Conservation (phyloP, 1,140 invertebrate genomes). For the Drosophila burlai region DNA sequence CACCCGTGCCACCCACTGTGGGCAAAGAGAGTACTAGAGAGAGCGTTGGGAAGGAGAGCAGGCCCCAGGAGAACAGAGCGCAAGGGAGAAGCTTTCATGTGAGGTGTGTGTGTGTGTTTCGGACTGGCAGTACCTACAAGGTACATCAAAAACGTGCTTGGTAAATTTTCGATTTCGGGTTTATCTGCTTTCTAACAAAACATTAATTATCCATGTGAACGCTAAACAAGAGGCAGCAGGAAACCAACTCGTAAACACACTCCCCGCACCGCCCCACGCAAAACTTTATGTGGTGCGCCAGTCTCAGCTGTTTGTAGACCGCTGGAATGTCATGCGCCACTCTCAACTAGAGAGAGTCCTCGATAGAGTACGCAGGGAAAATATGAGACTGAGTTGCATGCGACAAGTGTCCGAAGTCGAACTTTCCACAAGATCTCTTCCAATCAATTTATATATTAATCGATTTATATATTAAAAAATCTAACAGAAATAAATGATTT, state of each 20-base stretch:
- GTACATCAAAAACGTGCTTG: conserved; percentile 22
- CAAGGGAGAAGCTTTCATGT: not conserved
- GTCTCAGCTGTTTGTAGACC: conserved; percentile 53
- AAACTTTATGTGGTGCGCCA: conserved; percentile 42
- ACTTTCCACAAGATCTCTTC: not conserved
- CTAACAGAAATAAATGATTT: not conserved
- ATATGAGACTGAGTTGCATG: conserved; percentile 51
- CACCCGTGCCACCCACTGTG: conserved; percentile 37
- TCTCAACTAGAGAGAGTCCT: conserved; percentile 5
- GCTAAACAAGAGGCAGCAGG: conserved; percentile 32
- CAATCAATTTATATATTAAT: not conserved
- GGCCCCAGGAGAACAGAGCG: not conserved
- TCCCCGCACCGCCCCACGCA: conserved; percentile 11
- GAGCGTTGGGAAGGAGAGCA: not conserved
- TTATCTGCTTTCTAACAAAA: conserved; percentile 52
- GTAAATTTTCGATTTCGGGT: conserved; percentile 35
- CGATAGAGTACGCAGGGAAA: conserved; percentile 1
- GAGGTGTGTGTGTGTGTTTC: not conserved
- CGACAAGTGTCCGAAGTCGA: conserved; percentile 67
- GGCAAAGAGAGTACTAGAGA: not conserved
- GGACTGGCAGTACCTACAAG: conserved; percentile 4
- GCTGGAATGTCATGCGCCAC: conserved; percentile 49
- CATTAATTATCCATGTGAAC: conserved; percentile 57
- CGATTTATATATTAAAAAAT: not conserved
- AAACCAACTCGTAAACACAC: conserved; percentile 52